Percentiles rank a stretch among this genome's conserved stretches.
Evolutionary conservation across 2,797 vertebrate species (phyloP).

Genomic region (Acanthopagrus latus): DNA sequence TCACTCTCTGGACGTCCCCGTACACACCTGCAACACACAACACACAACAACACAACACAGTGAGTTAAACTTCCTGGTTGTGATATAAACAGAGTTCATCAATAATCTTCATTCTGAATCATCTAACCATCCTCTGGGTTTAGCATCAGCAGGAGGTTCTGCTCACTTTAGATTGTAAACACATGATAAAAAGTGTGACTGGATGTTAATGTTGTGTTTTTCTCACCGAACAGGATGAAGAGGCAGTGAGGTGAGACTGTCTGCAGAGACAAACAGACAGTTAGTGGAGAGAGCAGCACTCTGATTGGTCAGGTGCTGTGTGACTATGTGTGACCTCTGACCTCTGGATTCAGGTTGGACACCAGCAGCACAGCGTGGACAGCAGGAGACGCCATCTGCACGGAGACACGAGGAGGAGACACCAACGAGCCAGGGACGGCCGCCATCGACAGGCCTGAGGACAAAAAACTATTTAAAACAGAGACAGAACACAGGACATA

Average conservation of each 20-base stretch:
- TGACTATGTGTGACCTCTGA: constrained; percentile 76
- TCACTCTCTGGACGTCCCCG: constrained; percentile 94
- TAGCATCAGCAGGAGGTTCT: too few species aligned
- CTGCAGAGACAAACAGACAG: constrained; percentile 57
- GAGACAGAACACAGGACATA: background rate
- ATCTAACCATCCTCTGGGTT: too few species aligned
- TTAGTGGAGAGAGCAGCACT: background rate
- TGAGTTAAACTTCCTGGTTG: too few species aligned
- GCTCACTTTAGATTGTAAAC: too few species aligned
- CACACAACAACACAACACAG: background rate
- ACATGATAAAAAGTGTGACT: too few species aligned
- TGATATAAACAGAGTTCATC: too few species aligned
- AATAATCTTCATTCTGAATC: too few species aligned
- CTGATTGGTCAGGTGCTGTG: constrained; percentile 22
- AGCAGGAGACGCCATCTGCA: constrained; percentile 80
- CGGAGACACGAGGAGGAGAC: constrained; percentile 87
- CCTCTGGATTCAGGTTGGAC: constrained; percentile 96
- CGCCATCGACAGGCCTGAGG: constrained; percentile 59
- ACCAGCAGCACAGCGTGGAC: constrained; percentile 93
- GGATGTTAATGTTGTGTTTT: background rate
- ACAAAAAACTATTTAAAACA: constrained; percentile 51
- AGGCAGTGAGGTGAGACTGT: constrained; percentile 65
- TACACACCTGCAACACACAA: constrained; percentile 87
- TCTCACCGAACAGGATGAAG: constrained; percentile 75
- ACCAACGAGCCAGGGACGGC: constrained; percentile 87